Evolutionary conservation across 2,888 invertebrate genomes (phyloP), one percentile per base, ranked within the genome.

Genomic region (Rosalia funebris): DNA sequence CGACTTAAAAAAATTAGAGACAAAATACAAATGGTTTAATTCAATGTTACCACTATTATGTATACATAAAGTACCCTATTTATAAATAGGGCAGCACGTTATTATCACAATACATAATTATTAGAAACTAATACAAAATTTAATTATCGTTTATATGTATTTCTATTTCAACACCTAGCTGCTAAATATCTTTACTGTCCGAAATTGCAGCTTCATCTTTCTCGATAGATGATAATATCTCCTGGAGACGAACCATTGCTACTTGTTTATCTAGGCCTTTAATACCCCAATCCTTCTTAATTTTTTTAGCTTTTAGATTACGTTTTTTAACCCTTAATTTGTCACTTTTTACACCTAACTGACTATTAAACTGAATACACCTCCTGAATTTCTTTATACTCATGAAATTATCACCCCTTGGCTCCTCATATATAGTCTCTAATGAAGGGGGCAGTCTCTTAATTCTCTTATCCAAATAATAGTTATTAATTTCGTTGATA

Each of bases 401-500:
- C 67, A 70, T 69, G n/a, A 62, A 16, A 1, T 16, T 32, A 10
- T 60, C 42, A 31, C 63, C 65, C 54, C 60, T 53, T 0, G 71
- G 68, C 7, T 69, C 68, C 58, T 71, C 71, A 39, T 62, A 68
- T 41, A 68, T 68, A 5, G 68, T 68, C 57, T 68, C 68, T 45
- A 66, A 60, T n/a, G 65, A 44, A 10, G 65, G 48, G 16, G 65
- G 56, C 12, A 56, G 53, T 62, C 59, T 57, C 25, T 69, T 71
- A 7, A 71, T 53, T 61, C 56, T 66, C 37, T 67, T 69, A 37
- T 69, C 66, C 11, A 69, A 52, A 52, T 69, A 70, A 20, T 68
- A 69, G 15, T 60, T 60, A 20, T 62, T 52, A 25, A 70, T 56
- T 1, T 60, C 64, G 32, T 62, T 62, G 4, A 39, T 44, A 45